These are phyloP conservation scores for Lasioglossum oenotherae DNA, from an alignment of 2,888 invertebrate genomes.

Conservation along the genomic window DNA sequence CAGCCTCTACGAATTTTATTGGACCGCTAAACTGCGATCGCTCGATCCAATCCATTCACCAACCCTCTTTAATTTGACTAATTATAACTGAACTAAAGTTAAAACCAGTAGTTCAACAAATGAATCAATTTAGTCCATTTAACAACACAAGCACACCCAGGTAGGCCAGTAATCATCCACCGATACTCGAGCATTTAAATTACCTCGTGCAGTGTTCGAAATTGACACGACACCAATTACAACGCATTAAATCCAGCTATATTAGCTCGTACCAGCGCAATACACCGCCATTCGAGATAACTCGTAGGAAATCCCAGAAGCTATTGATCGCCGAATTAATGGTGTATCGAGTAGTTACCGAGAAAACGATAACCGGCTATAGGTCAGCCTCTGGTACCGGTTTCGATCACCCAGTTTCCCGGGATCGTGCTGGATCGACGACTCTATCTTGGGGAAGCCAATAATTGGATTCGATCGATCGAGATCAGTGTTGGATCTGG, in stretches of 20 bases:
- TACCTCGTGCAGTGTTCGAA: neutral
- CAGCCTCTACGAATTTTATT: no score
- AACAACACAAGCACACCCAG: neutral
- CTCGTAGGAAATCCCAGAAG: neutral
- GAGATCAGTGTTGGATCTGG: conserved; percentile 25
- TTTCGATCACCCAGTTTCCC: conserved; percentile 40
- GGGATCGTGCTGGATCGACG: conserved; percentile 39
- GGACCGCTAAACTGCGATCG: no score
- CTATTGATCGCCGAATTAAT: neutral
- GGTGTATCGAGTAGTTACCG: neutral
- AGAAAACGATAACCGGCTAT: conserved; percentile 19
- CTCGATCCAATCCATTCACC: no score
- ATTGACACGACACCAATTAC: neutral
- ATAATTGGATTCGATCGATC: conserved; percentile 60
- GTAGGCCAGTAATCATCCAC: neutral
- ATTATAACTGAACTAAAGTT: no score
- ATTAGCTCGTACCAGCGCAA: neutral
- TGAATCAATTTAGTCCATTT: neutral
- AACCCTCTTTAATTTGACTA: no score
- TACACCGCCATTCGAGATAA: neutral
- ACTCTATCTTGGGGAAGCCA: conserved; percentile 61
- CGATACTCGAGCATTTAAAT: neutral
- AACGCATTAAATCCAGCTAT: neutral
- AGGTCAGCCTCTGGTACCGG: conserved; percentile 12
- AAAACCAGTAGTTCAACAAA: neutral